Evolutionary conservation across 2,797 vertebrate genomes (phyloP), one percentile per base, ranked within the genome.

Genomic region (Harpagifer antarcticus): DNA sequence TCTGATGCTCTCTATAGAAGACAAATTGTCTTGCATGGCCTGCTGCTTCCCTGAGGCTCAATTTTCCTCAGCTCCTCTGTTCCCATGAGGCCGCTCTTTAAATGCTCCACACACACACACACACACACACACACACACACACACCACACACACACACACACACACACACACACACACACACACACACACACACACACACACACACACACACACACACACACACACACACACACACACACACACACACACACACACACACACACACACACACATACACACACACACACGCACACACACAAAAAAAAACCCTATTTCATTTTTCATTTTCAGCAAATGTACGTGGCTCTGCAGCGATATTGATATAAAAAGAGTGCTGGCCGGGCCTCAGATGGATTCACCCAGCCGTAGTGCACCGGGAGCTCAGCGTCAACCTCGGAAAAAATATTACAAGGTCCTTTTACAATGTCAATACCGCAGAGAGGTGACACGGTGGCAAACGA

Each of bases 251-350:
- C 33, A 37, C 33, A 37, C 33, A 8, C 33, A n/a, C 60, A 27
- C 74, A 43, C 60, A 43, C 60, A 73, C 79, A 73, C 70, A 76
- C 16, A 82, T 66, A 83, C 33, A 37, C 33, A 37, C 6, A 37
- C 33, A 37, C 33, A 37, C 33, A 37, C 33, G 37, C 33, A 8
- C 33, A 33, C 33, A 37, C 6, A 33, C 33, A 8, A 7, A 33
- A 0, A 8, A 63, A 83, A 63, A 75, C 74, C 53, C 80, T 47
- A 78, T 86, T 89, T 90, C 79, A 84, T 79, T 87, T 91, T 85
- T 88, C 88, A 83, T 90, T 90, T 88, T 79, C 81, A 75, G 61
- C 79, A 76, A 80, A 88, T 85, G 82, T 87, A 81, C 81, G 71
- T 40, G 80, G 83, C 85, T 87, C 86, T 86, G 79, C 74, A 81